Conservation (phyloP, 2,888 invertebrate genomes). For the Pristionchus entomophagus region DNA sequence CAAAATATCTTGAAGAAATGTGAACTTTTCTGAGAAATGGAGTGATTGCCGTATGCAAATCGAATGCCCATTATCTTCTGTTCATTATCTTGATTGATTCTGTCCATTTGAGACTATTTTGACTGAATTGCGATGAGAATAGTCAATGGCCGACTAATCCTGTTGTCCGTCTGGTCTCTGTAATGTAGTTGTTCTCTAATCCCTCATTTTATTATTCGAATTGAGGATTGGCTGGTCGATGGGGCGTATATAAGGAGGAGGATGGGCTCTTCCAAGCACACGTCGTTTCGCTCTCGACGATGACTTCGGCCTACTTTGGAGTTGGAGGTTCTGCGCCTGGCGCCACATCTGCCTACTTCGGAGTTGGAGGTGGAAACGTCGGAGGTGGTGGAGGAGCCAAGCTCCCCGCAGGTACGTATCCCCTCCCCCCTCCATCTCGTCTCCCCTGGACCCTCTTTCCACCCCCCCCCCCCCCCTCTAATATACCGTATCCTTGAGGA, state of each 20-base stretch:
- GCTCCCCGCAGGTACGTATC: constrained; percentile 48
- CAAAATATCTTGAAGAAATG: not conserved
- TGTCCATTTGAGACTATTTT: not conserved
- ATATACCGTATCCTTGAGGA: not conserved
- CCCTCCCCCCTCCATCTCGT: not conserved
- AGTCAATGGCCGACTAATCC: not conserved
- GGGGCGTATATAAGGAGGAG: constrained; percentile 24
- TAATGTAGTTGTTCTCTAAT: constrained; percentile 39
- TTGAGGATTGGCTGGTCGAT: constrained; percentile 26
- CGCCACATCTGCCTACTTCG: constrained; percentile 51
- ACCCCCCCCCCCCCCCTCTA: not conserved
- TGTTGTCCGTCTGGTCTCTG: not conserved
- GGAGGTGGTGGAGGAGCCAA: constrained; percentile 52
- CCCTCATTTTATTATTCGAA: constrained; percentile 24
- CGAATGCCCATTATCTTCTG: not conserved
- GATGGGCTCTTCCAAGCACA: not conserved
- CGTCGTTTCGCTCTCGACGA: constrained; percentile 29
- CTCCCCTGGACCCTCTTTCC: not conserved
- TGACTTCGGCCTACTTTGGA: constrained; percentile 62
- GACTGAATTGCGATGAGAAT: not conserved
- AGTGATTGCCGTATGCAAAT: not conserved
- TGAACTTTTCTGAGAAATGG: not conserved
- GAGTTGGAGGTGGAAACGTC: constrained; percentile 53
- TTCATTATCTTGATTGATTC: not conserved
- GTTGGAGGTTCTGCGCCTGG: constrained; percentile 57